Evolutionary conservation across 1,140 invertebrate species (phyloP).

Genomic region (Schlechtendalia chinensis): DNA sequence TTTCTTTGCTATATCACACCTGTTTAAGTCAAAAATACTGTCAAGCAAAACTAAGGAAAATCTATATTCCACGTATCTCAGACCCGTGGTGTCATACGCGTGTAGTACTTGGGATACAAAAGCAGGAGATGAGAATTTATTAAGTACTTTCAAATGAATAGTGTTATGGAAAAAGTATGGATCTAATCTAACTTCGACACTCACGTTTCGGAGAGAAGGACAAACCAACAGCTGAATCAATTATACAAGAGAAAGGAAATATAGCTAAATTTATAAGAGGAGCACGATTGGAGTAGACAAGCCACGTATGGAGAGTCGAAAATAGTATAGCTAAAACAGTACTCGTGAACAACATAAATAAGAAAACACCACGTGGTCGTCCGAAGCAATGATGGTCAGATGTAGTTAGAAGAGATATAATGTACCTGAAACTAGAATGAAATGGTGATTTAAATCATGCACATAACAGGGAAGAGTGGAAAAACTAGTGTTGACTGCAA

Average conservation of each 20-base stretch:
- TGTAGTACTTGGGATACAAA: not conserved
- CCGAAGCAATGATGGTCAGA: not conserved
- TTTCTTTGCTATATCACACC: not conserved
- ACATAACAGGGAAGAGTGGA: not conserved
- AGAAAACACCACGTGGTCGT: not conserved
- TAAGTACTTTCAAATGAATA: slow-evolving; percentile 12
- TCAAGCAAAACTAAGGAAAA: not conserved
- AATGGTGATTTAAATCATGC: not conserved
- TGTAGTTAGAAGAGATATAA: not conserved
- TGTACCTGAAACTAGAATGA: not conserved
- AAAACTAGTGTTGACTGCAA: not conserved
- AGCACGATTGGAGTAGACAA: not conserved
- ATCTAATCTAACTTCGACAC: not conserved
- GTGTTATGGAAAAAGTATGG: not conserved
- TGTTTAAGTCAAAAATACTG: slow-evolving; percentile 2
- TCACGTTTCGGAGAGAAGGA: not conserved
- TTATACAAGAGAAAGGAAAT: not conserved
- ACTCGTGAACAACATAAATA: not conserved
- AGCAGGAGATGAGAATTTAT: not conserved
- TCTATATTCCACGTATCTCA: slow-evolving; percentile 1
- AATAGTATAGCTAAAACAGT: not conserved
- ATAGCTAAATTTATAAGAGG: not conserved
- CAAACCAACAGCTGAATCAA: not conserved
- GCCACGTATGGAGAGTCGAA: not conserved
- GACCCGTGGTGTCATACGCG: not conserved